Conservation (phyloP, 2,888 invertebrate genomes). For the Standfussiana lucernea region DNA sequence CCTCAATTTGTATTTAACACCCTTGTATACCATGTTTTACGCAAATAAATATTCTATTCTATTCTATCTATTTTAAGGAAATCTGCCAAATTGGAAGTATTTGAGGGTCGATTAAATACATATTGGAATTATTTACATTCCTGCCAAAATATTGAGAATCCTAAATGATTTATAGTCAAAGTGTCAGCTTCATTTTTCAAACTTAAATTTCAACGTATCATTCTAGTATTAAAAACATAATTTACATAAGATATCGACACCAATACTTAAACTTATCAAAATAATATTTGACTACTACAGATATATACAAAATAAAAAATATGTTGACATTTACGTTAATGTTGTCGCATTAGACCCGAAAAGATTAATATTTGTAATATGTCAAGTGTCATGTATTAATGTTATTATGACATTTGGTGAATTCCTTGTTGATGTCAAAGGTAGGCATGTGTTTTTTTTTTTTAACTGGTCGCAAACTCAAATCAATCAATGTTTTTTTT, state of each 20-base stretch:
- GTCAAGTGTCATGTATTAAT: conserved; percentile 44
- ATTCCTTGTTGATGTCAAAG: conserved; percentile 20
- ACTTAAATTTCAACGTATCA: conserved; percentile 10
- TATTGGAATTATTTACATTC: not conserved
- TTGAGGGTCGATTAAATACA: not conserved
- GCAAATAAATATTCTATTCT: too few relatives aligned
- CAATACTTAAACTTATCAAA: conserved; percentile 10
- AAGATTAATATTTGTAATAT: conserved; percentile 55
- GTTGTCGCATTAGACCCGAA: conserved; percentile 48
- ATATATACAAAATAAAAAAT: conserved; percentile 32
- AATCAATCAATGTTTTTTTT: conserved; percentile 1
- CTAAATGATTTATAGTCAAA: not conserved
- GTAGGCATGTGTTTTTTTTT: not conserved
- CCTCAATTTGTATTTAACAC: too few relatives aligned
- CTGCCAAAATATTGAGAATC: not conserved
- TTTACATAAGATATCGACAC: conserved; percentile 38
- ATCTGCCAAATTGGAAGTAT: too few relatives aligned
- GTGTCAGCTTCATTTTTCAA: conserved; percentile 28
- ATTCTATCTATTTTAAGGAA: too few relatives aligned
- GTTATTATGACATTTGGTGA: conserved; percentile 32
- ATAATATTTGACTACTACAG: conserved; percentile 23
- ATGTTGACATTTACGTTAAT: conserved; percentile 52
- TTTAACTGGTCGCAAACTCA: not conserved
- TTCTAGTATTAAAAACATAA: conserved; percentile 27
- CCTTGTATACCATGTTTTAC: too few relatives aligned